Percentiles rank a stretch among this genome's conserved stretches.
These are phyloP conservation scores for Dendrocincla tyrannina DNA, from an alignment of 2,797 vertebrate species.

Conservation along the genomic window DNA sequence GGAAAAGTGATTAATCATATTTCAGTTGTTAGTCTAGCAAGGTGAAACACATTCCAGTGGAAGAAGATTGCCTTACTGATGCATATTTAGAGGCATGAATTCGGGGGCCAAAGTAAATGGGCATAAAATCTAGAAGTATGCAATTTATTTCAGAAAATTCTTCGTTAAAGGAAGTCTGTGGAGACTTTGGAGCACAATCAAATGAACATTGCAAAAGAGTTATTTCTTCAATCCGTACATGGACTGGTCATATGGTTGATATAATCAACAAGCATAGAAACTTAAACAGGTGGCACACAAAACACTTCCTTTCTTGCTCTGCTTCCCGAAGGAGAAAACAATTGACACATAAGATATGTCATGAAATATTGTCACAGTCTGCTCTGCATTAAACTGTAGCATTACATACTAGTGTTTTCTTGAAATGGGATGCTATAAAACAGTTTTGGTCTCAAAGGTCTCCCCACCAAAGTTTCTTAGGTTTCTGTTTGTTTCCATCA, in stretches of 20 bases:
- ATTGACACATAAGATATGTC: neutral
- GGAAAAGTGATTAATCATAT: conserved; percentile 62
- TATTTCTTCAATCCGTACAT: neutral
- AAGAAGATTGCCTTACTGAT: neutral
- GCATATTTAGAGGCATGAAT: neutral
- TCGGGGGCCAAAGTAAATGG: neutral
- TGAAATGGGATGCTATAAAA: neutral
- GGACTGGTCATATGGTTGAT: neutral
- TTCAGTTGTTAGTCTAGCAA: conserved; percentile 56
- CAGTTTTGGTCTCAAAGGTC: neutral
- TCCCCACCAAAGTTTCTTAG: neutral
- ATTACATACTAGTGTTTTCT: neutral
- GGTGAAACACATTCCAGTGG: conserved; percentile 36
- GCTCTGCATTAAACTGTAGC: neutral
- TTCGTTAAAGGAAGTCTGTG: neutral
- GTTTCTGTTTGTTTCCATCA: neutral
- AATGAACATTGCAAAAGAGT: neutral
- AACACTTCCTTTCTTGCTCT: neutral
- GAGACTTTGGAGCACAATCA: neutral
- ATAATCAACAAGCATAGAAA: neutral
- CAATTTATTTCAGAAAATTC: neutral
- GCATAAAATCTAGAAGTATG: neutral
- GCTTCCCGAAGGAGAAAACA: neutral
- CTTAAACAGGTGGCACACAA: neutral
- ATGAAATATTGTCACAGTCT: neutral